phyloP scores from a whole-genome alignment of 1,140 invertebrate species.

The Drosophila carrolli region DNA sequence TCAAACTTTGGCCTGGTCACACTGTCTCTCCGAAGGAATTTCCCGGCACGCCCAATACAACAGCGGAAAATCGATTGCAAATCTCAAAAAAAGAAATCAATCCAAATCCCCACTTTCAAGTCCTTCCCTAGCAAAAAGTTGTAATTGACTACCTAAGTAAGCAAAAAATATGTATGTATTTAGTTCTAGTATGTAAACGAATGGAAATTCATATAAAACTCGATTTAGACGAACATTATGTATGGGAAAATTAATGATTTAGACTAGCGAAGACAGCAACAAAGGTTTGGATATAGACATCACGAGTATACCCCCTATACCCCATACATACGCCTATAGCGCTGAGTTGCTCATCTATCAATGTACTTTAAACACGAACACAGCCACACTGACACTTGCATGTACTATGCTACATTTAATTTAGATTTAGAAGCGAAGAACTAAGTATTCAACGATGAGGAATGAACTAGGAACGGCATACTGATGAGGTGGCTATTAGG shows the following conservation, averaged over 20 bases:
- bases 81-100: conserved; percentile 25
- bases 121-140: conserved; percentile 50
- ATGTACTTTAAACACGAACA: conserved; percentile 60
- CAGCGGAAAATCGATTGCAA: conserved; percentile 43
- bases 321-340: conserved; percentile 46
- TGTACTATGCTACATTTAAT: conserved; percentile 70
- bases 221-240: conserved; percentile 52
- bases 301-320: conserved; percentile 36
- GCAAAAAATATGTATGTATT: conserved; percentile 72
- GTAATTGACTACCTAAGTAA: conserved; percentile 63
- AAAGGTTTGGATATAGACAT: conserved; percentile 70
- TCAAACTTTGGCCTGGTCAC: conserved; percentile 85
- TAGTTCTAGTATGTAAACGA: conserved; percentile 71
- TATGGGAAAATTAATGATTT: conserved; percentile 67
- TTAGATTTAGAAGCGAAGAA: conserved; percentile 76
- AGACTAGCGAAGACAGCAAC: conserved; percentile 56
- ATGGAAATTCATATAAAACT: conserved; percentile 41
- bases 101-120: conserved; percentile 2
- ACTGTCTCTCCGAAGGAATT: conserved; percentile 85
- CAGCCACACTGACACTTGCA: conserved; percentile 47
- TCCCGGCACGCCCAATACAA: neutral
- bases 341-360: conserved; percentile 76
- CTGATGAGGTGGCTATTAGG: conserved; percentile 75
- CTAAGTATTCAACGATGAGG: conserved; percentile 52
- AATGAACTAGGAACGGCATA: conserved; percentile 73